Percentiles rank a stretch among this genome's conserved stretches.
Evolutionary conservation across 2,113 vertebrate genomes (phyloP).

Genomic region (Anas platyrhynchos): DNA sequence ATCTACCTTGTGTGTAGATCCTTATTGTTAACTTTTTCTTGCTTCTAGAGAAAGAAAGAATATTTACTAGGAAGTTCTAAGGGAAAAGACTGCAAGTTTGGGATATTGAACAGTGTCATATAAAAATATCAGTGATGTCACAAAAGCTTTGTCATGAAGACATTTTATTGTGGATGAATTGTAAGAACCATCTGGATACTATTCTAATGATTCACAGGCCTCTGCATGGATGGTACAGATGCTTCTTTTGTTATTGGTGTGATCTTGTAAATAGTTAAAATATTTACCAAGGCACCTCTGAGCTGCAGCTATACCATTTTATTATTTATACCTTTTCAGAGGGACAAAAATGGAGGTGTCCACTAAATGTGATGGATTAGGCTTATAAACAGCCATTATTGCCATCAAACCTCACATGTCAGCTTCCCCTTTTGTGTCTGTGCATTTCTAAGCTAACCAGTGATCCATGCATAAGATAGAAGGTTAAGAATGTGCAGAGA

Average conservation of each 20-base stretch:
- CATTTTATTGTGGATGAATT: conserved; percentile 80
- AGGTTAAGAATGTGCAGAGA: conserved; percentile 92
- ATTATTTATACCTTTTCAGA: conserved; percentile 99
- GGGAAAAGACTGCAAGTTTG: not conserved
- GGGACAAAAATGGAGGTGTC: conserved; percentile 98
- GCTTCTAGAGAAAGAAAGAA: not conserved
- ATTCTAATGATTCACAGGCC: conserved; percentile 75
- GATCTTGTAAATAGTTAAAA: conserved; percentile 99
- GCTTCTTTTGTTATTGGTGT: conserved; percentile 91
- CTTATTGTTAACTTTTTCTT: not conserved
- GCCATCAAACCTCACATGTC: conserved; percentile 95
- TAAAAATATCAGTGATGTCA: conserved; percentile 63
- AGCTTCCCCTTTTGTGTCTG: conserved; percentile 94
- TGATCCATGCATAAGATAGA: conserved; percentile 97
- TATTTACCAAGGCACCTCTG: conserved; percentile 95
- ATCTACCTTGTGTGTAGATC: not conserved
- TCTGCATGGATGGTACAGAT: conserved; percentile 89
- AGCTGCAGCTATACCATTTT: conserved; percentile 84
- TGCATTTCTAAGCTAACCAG: conserved; percentile 99
- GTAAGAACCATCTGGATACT: conserved; percentile 91
- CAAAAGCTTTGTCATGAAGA: conserved; percentile 66
- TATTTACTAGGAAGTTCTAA: not conserved
- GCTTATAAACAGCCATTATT: conserved; percentile 99
- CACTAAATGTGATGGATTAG: conserved; percentile 99
- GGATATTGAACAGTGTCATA: conserved; percentile 45